phyloP scores from a whole-genome alignment of 30 jellyfish, hydroid and myxozoan genomes.

The Rhopilema esculentum region DNA sequence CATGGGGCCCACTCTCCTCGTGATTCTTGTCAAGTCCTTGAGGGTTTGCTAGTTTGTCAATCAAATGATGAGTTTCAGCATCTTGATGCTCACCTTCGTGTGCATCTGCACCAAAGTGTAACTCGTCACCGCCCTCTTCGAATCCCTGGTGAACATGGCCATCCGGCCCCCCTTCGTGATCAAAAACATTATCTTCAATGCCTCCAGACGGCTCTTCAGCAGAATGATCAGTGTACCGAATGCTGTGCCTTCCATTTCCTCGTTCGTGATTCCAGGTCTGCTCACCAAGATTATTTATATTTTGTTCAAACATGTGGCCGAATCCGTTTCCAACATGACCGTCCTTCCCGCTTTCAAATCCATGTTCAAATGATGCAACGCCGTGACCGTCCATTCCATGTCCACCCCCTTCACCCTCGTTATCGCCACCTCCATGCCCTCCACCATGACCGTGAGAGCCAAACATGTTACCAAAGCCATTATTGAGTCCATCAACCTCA shows the following conservation, averaged over 20 bases:
- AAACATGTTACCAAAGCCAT: conserved; percentile 8
- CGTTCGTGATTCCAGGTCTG: conserved; percentile 45
- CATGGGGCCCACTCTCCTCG: conserved; percentile 22
- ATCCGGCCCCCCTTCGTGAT: no score
- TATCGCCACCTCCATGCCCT: conserved; percentile 41
- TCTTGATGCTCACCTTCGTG: conserved; percentile 59
- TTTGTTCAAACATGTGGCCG: conserved; percentile 46
- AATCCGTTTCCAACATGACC: conserved; percentile 36
- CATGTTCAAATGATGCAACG: conserved; percentile 51
- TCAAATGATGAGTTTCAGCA: conserved; percentile 42
- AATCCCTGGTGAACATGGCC: neutral
- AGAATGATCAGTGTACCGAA: conserved; percentile 7
- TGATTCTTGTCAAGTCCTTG: conserved; percentile 22
- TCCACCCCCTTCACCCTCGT: conserved; percentile 21
- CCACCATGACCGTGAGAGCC: conserved; percentile 3
- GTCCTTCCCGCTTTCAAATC: conserved; percentile 31
- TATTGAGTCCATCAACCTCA: conserved; percentile 31
- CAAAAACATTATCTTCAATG: conserved; percentile 11
- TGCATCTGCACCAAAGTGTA: conserved; percentile 8
- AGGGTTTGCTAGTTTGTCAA: conserved; percentile 35
- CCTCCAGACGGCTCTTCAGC: conserved; percentile 24
- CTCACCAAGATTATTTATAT: conserved; percentile 20
- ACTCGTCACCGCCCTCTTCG: neutral
- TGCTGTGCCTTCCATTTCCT: conserved; percentile 38
- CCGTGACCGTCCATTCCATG: conserved; percentile 49